These are phyloP conservation scores for Fregata magnificens DNA, from an alignment of 2,113 vertebrate species.

Conservation along the genomic window DNA sequence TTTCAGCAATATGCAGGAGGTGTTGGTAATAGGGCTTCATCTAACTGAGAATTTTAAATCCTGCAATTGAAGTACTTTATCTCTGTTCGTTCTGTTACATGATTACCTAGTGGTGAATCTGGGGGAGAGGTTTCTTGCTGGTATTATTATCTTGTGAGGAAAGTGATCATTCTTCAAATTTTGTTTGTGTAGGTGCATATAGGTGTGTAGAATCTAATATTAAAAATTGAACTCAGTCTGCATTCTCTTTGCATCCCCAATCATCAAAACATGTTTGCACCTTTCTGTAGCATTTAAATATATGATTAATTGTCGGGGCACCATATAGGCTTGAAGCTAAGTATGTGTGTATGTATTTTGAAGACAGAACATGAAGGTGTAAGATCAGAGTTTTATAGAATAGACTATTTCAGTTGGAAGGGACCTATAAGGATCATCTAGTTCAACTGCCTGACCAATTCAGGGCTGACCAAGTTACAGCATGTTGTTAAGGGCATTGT, in stretches of 20 bases:
- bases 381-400: neutral
- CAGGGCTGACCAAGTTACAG: neutral
- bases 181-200: neutral
- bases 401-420: neutral
- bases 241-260: neutral
- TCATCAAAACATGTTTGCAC: neutral
- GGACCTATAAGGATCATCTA: rapidly evolving
- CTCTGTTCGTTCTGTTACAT: neutral
- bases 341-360: neutral
- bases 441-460: neutral
- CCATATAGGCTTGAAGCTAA: neutral
- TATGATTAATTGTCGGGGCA: neutral
- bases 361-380: neutral
- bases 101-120: neutral
- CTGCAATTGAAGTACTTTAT: neutral
- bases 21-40: neutral
- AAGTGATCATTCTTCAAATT: neutral
- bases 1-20: neutral
- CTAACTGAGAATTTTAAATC: neutral
- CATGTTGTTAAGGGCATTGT: neutral
- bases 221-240: neutral
- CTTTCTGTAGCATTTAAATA: neutral
- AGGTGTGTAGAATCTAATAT: neutral
- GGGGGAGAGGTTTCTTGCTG: neutral
- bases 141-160: neutral